phyloP scores from a whole-genome alignment of 1,140 invertebrate genomes.

The Pseudomyrmex dendroicus region DNA sequence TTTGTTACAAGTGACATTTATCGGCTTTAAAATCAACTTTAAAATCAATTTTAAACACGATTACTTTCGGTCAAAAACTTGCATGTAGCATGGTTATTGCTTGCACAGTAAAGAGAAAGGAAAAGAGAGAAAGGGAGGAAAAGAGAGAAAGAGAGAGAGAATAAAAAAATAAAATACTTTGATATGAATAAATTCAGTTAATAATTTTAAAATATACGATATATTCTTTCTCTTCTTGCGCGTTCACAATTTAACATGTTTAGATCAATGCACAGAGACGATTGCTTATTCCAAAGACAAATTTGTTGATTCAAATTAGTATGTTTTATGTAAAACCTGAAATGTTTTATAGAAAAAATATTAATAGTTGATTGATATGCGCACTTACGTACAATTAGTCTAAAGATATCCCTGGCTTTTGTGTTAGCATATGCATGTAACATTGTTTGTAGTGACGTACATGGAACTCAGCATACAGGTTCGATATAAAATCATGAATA shows the following conservation, averaged over 20 bases:
- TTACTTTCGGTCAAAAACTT: conserved; percentile 16
- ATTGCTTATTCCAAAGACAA: conserved; percentile 56
- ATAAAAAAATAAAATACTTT: neutral
- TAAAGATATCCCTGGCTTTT: conserved; percentile 23
- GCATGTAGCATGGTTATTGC: conserved; percentile 49
- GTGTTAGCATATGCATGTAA: conserved; percentile 52
- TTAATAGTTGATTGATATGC: conserved; percentile 41
- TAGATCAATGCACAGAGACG: neutral
- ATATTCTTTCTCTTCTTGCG: neutral
- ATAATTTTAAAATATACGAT: neutral
- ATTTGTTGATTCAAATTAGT: conserved; percentile 9
- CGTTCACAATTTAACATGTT: neutral
- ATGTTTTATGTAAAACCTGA: conserved; percentile 6
- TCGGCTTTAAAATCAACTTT: neutral
- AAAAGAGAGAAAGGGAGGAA: no score
- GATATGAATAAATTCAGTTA: neutral
- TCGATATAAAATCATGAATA: conserved; percentile 44
- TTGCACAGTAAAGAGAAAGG: neutral
- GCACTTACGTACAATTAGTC: neutral
- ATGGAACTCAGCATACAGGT: conserved; percentile 38
- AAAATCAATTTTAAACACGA: conserved; percentile 1
- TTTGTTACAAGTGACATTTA: no score
- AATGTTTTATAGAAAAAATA: neutral
- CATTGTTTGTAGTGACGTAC: conserved; percentile 17
- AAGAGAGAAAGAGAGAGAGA: neutral